Evolutionary conservation across 2,797 vertebrate species (phyloP), one percentile per base, ranked within the genome.

Genomic region (Pseudotriccus pelzelni): DNA sequence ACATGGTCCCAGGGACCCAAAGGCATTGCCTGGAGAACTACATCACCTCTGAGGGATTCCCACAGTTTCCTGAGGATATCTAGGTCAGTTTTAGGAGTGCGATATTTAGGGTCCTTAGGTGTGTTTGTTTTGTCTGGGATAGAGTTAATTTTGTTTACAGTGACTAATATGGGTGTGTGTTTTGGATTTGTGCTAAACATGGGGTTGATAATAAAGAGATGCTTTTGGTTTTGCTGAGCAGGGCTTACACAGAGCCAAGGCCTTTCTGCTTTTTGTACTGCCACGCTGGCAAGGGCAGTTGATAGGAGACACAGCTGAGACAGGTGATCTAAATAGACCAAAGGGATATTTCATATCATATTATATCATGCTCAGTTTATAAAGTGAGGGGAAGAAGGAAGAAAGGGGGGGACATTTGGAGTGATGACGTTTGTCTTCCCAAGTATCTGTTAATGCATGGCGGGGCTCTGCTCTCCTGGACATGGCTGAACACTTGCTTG

Each of bases 321-420:
- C 20, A 44, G 28, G 1, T 39, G 28, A 73, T 9, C 19, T 50
- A 58, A 28, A n/a, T 15, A 14, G 13, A 28, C 16, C 23, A 73
- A 73, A 80, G 11, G 44, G 63, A 34, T 44, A 39, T 80, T 58
- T 37, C n/a, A 72, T 23, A 66, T 20, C 16, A 20, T 24, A 10
- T 14, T 20, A n/a, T 20, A 30, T 30, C 27, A 44, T 64, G 13
- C 4, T 66, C 10, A 50, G 6, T 50, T 58, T 44, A 17, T 14
- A 44, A 28, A 73, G 49, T 24, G 20, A 28, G 22, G 14, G 19
- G 14, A 58, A 63, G 12, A 70, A 55, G 10, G 43, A 28, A 25
- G 32, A 62, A 62, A 27, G 3, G 4, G 4, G 8, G 2, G 4
- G 0, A 2, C 9, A 21, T 37, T 23, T 28, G 27, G 43, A 37